phyloP scores from a whole-genome alignment of 2,113 vertebrate species.

The Thamnophis sirtalis region DNA sequence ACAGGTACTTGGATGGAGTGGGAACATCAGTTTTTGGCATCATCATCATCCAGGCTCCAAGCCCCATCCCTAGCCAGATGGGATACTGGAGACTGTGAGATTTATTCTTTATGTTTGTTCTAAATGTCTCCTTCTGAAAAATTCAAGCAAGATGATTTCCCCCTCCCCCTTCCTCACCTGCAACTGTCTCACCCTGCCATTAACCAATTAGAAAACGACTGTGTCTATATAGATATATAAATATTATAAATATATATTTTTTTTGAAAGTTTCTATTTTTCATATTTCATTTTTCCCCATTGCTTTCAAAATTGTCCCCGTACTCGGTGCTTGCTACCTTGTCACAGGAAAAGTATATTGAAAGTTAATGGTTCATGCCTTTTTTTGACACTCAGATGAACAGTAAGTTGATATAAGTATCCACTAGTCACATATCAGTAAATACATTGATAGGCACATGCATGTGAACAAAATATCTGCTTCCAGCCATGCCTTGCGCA shows the following conservation, averaged over 20 bases:
- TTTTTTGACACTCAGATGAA: slow-evolving; percentile 15
- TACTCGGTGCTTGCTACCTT: slow-evolving; percentile 54
- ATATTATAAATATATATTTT: slow-evolving; percentile 63
- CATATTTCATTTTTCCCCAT: slow-evolving; percentile 61
- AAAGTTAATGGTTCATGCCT: slow-evolving; percentile 33
- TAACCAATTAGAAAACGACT: slow-evolving; percentile 63
- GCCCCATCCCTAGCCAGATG: fast-evolving
- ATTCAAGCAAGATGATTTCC: slow-evolving; percentile 47
- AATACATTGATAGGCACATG: slow-evolving; percentile 39
- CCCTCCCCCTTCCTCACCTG: slow-evolving; percentile 25
- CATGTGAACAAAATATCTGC: slow-evolving; percentile 26
- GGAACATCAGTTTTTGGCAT: neutral
- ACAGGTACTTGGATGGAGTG: slow-evolving; percentile 10
- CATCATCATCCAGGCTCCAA: fast-evolving
- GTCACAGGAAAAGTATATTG: slow-evolving; percentile 40
- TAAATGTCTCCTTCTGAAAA: slow-evolving; percentile 66
- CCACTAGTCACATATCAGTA: slow-evolving; percentile 7
- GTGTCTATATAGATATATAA: slow-evolving; percentile 68
- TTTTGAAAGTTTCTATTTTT: slow-evolving; percentile 70
- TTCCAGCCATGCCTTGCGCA: neutral
- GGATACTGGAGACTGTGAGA: slow-evolving; percentile 28
- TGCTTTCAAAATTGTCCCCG: slow-evolving; percentile 37
- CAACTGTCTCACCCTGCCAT: slow-evolving; percentile 52
- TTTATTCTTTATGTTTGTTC: slow-evolving; percentile 30
- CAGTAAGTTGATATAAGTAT: slow-evolving; percentile 25